Evolutionary conservation across 2,797 vertebrate species (phyloP).

Genomic region (Ispidina lecontei): DNA sequence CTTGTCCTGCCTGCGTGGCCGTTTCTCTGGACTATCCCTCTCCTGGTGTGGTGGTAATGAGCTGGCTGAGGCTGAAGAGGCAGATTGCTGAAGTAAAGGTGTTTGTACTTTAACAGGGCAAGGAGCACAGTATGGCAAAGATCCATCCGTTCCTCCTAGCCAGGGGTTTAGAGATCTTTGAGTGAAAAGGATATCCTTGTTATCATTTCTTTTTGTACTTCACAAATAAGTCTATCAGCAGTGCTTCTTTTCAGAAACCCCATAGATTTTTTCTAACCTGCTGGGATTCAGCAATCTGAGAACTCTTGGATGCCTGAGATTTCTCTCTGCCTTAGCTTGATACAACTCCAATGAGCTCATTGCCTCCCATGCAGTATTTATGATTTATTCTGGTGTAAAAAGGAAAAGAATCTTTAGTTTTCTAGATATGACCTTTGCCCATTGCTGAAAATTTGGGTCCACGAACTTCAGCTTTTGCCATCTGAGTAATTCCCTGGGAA

Average conservation of each 20-base stretch:
- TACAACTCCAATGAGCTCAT: neutral
- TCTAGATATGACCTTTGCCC: neutral
- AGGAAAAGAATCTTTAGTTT: neutral
- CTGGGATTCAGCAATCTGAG: neutral
- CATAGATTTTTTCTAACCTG: neutral
- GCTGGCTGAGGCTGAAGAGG: neutral
- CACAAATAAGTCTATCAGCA: neutral
- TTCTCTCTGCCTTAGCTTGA: neutral
- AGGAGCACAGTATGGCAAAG: neutral
- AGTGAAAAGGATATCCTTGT: neutral
- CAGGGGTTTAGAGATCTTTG: neutral
- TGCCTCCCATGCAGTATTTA: neutral
- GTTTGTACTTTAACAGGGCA: neutral
- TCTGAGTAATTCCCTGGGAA: slow-evolving; percentile 32
- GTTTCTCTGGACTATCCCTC: neutral
- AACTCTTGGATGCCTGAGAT: neutral
- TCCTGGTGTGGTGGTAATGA: neutral
- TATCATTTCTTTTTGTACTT: neutral
- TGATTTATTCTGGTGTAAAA: neutral
- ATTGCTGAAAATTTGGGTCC: neutral
- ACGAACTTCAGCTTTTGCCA: neutral
- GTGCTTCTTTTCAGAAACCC: neutral
- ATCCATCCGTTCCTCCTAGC: neutral
- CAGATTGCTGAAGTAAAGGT: neutral
- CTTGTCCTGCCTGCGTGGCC: neutral